Base-by-base conservation (phyloP, 2,888 invertebrate genomes). In the Drosophila yooni region DNA sequence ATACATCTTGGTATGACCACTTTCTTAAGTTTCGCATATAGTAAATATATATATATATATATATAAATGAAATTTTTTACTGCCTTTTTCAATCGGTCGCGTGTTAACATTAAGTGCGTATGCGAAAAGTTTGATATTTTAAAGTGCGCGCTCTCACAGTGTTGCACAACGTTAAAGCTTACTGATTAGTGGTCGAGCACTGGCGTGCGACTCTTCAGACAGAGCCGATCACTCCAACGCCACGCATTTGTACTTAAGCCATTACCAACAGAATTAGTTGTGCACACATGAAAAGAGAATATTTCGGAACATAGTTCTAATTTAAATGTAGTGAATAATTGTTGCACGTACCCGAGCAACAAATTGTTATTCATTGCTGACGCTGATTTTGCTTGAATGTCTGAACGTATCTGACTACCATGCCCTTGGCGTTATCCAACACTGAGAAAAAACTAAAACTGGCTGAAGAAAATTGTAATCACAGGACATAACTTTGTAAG, bases 401-500 rank as follows among this genome's bases (percentile, higher is more conserved):
- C 58, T 78, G 89, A 75, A 78, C 91, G 91, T 85, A 73, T 38
- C 29, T 46, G 69, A 50, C 31, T 38, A 38, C 72, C 38, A 36
- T 18, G 13, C 18, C 27, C 34, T 6, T n/a, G 50, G 21, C 88
- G 70, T 50, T 89, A 53, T 5, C 6, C 91, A 91, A 89, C 88
- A 86, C 91, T 91, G 53, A 48, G 86, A 90, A 86, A 86, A 85
- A 83, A 88, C 78, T 81, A 86, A 74, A 78, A 82, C 75, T 66
- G 72, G 73, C 78, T 83, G 88, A 70, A 81, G 78, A 85, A 85
- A 90, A 75, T 90, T 88, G 69, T 67, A 76, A 83, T 73, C 83
- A 74, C 89, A 90, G 91, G 91, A 91, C 79, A 89, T 83, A 82
- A 85, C 81, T 89, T 91, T 90, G 87, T 89, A 90, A 91, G 89